Evolutionary conservation across 2,888 invertebrate genomes (phyloP), one percentile per base, ranked within the genome.

Genomic region (Drosophila monieri): DNA sequence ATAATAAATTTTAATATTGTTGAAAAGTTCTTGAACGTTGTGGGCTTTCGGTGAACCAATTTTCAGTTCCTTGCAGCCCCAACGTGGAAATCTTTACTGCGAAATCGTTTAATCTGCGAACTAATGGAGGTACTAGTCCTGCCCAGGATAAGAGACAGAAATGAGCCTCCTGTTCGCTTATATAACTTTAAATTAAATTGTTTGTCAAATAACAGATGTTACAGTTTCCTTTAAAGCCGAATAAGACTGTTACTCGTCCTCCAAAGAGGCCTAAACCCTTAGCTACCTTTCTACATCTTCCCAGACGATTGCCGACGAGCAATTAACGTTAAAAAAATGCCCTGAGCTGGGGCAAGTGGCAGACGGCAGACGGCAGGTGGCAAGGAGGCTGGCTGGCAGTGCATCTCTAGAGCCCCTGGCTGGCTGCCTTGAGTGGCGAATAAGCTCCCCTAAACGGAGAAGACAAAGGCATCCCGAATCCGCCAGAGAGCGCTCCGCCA

Each of bases 1-100:
- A 8, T 25, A 46, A 2, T 1, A 15, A 25, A 8, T 39, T 44
- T 25, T 43, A 12, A 37, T 51, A 0, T 48, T 85, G 81, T 85
- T 49, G 68, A 64, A 84, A 79, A 81, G 70, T 76, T 79, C 81
- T 81, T 84, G 86, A 85, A 75, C 85, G 69, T 76, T 62, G 37
- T 62, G 73, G 66, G 60, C 67, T 54, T 51, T 47, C 37, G 52
- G 58, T 46, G 58, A 61, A 61, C 61, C 39, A 56, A 56, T 73
- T 67, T 62, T 35, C 51, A 55, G 52, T 47, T 25, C 8, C 14
- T 66, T 52, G 23, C 61, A 53, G 61, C 66, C 79, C 61, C 66
- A 59, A 76, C 61, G 81, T 79, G 85, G 85, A 83, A 80, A 79
- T 71, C 78, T 81, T 81, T 81, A 73, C 71, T 47, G 21, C 6